A percentile compares a stretch with the other conserved stretches of the same genome.
Evolutionary conservation across 2,888 invertebrate genomes (phyloP).

Genomic region (Sphinx pinastri): DNA sequence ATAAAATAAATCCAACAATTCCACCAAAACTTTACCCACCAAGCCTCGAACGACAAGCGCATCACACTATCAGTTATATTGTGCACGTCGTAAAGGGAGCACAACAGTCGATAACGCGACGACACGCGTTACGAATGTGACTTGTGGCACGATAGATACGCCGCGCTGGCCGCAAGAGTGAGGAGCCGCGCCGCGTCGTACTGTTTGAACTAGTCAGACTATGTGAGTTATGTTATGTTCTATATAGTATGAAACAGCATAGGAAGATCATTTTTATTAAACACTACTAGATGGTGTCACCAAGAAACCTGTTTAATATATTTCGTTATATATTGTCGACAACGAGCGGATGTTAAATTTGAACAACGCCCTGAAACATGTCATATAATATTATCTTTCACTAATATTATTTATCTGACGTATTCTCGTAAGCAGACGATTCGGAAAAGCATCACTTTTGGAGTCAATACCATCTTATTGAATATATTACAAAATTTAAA

Average conservation of each 20-base stretch:
- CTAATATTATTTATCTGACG: too few species aligned
- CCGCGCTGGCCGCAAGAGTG: constrained; percentile 48
- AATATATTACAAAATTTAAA: background rate
- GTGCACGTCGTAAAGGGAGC: constrained; percentile 35
- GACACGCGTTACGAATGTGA: constrained; percentile 60
- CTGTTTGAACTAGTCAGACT: background rate
- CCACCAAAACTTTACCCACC: background rate
- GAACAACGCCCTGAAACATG: too few species aligned
- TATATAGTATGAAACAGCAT: too few species aligned
- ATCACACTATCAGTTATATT: constrained; percentile 26
- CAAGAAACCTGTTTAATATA: too few species aligned
- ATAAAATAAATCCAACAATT: background rate
- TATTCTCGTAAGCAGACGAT: too few species aligned
- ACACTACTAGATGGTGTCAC: too few species aligned
- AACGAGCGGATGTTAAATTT: too few species aligned
- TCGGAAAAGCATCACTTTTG: background rate
- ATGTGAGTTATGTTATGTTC: too few species aligned
- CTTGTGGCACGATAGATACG: constrained; percentile 52
- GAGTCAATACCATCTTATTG: too few species aligned
- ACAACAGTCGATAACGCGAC: constrained; percentile 59
- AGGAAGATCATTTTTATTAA: too few species aligned
- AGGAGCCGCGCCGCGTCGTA: background rate
- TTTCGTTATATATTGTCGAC: too few species aligned
- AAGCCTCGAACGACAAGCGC: background rate
- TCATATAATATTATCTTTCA: too few species aligned